Percentiles rank a stretch among this genome's conserved stretches.
Evolutionary conservation across 2,888 invertebrate species (phyloP).

Genomic region (Tolmerus cingulatus): DNA sequence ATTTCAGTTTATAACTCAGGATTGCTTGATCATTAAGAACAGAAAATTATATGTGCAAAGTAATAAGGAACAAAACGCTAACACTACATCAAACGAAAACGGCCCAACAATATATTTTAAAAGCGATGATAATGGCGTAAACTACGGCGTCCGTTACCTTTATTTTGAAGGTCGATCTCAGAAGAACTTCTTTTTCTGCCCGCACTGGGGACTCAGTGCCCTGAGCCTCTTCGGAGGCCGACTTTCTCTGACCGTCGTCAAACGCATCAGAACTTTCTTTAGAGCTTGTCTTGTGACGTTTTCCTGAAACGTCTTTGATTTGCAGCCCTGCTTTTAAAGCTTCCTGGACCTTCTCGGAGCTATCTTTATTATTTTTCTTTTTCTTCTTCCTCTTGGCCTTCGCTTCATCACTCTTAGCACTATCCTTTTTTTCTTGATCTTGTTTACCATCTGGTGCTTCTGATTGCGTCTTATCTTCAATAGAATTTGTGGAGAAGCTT

Average conservation of each 20-base stretch:
- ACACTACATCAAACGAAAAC: neutral
- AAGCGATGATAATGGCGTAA: neutral
- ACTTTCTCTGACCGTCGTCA: neutral
- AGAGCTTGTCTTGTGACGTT: neutral
- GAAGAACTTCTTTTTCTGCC: neutral
- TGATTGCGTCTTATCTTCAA: neutral
- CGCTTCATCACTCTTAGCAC: slow-evolving; percentile 6
- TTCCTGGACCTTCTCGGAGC: slow-evolving; percentile 17
- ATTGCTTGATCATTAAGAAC: neutral
- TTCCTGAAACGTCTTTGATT: neutral
- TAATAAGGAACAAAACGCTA: neutral
- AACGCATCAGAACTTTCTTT: neutral
- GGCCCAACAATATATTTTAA: neutral
- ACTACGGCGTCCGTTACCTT: neutral
- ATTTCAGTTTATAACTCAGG: neutral
- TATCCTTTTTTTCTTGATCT: neutral
- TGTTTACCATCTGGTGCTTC: neutral
- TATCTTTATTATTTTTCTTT: slow-evolving; percentile 36
- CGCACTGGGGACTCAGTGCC: neutral
- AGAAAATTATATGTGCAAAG: neutral
- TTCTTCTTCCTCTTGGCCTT: slow-evolving; percentile 40
- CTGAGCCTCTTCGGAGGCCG: neutral
- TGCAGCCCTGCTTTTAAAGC: slow-evolving; percentile 13
- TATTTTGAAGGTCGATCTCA: neutral
- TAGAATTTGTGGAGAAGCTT: neutral